Conservation (phyloP, 2,888 invertebrate genomes). For the Lamellibrachia columna region DNA sequence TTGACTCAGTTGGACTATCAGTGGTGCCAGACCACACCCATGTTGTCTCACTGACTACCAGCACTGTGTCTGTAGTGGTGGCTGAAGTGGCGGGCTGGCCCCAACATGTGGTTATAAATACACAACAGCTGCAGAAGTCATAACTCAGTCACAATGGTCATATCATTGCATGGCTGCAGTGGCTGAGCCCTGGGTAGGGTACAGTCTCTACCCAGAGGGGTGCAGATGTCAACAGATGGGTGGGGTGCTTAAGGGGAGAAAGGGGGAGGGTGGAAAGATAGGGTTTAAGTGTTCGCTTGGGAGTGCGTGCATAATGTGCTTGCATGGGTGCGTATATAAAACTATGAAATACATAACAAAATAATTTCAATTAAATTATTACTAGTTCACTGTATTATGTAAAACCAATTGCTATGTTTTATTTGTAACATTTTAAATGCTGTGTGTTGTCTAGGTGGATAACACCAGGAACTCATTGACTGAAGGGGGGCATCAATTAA, state of each 20-base stretch:
- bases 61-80: too few relatives aligned
- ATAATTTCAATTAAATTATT: background rate
- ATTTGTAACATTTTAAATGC: too few relatives aligned
- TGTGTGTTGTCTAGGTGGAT: too few relatives aligned
- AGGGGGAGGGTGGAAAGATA: background rate
- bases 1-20: background rate
- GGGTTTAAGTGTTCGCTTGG: background rate
- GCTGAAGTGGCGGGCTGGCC: background rate
- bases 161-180: background rate
- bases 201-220: background rate
- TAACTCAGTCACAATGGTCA: constrained; percentile 6
- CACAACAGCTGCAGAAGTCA: background rate
- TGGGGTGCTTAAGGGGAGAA: background rate
- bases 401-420: too few relatives aligned
- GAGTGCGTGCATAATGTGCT: too few relatives aligned
- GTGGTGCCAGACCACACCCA: background rate
- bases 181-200: background rate
- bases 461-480: too few relatives aligned
- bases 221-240: background rate
- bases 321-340: background rate
- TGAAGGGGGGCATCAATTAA: too few relatives aligned
- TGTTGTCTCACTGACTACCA: background rate
- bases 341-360: background rate
- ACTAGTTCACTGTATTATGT: background rate
- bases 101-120: background rate